Evolutionary conservation across 2,797 vertebrate species (phyloP).

Genomic region (Gymnothorax javanicus): DNA sequence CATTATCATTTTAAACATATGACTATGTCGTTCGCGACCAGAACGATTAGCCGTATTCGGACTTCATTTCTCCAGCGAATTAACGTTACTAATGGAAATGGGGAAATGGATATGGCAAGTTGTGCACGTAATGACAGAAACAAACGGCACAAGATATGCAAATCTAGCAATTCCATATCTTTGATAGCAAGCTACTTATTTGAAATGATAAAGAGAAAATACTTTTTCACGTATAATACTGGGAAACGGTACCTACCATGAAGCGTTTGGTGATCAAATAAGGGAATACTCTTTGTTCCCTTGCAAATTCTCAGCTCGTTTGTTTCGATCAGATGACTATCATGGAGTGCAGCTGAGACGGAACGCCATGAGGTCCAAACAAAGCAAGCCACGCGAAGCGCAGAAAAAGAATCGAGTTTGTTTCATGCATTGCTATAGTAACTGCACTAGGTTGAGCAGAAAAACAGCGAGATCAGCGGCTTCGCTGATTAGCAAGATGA

Average conservation of each 20-base stretch:
- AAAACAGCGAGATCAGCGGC: not conserved
- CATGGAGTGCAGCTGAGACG: conserved; percentile 58
- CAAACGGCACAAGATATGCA: not conserved
- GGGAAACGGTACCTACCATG: not conserved
- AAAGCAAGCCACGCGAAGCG: conserved; percentile 32
- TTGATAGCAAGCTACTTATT: not conserved
- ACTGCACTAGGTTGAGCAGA: conserved; percentile 1
- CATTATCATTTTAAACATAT: not conserved
- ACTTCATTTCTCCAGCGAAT: too few relatives aligned
- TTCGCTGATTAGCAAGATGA: not conserved
- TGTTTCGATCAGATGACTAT: conserved; percentile 69
- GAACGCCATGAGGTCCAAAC: conserved; percentile 46
- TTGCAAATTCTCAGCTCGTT: not conserved
- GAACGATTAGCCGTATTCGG: not conserved
- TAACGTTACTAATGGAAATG: too few relatives aligned
- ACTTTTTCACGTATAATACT: not conserved
- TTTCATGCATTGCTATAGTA: conserved; percentile 32
- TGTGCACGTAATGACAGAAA: not conserved
- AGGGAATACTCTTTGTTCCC: not conserved
- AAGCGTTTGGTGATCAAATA: not conserved
- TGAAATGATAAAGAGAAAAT: too few relatives aligned
- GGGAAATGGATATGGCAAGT: not conserved
- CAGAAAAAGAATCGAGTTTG: conserved; percentile 20
- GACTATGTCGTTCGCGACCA: not conserved
- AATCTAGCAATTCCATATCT: not conserved